Percentiles rank a stretch among this genome's conserved stretches.
These are phyloP conservation scores for Himalopsyche tibetana DNA, from an alignment of 2,888 invertebrate species.

Conservation along the genomic window DNA sequence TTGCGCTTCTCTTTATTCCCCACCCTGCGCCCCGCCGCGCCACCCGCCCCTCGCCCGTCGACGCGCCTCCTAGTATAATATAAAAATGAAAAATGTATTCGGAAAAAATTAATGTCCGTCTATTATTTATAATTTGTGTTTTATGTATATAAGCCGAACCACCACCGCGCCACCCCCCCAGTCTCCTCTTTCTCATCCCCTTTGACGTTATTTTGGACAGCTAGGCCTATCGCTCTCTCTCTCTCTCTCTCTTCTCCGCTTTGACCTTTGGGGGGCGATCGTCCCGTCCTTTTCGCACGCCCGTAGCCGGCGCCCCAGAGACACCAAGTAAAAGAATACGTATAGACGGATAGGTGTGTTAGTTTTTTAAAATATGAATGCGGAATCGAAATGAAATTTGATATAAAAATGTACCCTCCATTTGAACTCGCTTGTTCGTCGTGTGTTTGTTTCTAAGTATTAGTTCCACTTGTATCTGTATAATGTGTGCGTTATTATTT, in stretches of 20 bases:
- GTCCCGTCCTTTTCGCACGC: constrained; percentile 47
- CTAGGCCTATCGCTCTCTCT: constrained; percentile 37
- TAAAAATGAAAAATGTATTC: constrained; percentile 77
- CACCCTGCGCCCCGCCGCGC: constrained; percentile 69
- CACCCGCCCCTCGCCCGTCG: constrained; percentile 71
- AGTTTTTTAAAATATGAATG: constrained; percentile 65
- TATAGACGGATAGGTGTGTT: constrained; percentile 59
- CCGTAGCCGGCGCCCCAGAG: constrained; percentile 54
- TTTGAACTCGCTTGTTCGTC: constrained; percentile 54
- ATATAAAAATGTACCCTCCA: constrained; percentile 65
- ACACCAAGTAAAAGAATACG: constrained; percentile 56
- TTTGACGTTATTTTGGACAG: constrained; percentile 42
- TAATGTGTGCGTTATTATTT: constrained; percentile 26
- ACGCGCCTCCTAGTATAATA: constrained; percentile 72
- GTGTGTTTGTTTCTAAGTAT: constrained; percentile 50
- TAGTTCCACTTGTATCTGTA: constrained; percentile 42
- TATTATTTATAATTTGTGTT: constrained; percentile 77
- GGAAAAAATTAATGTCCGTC: constrained; percentile 74
- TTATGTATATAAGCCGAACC: constrained; percentile 67
- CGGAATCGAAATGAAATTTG: constrained; percentile 66
- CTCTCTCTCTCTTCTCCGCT: neutral
- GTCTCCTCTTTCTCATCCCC: constrained; percentile 28
- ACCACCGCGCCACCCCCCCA: constrained; percentile 40
- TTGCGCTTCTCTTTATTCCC: constrained; percentile 79
- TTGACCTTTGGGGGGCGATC: constrained; percentile 41